A percentile compares a stretch with the other conserved stretches of the same genome.
Evolutionary conservation across 2,113 vertebrate species (phyloP).

Genomic region (Bostrychus sinensis): DNA sequence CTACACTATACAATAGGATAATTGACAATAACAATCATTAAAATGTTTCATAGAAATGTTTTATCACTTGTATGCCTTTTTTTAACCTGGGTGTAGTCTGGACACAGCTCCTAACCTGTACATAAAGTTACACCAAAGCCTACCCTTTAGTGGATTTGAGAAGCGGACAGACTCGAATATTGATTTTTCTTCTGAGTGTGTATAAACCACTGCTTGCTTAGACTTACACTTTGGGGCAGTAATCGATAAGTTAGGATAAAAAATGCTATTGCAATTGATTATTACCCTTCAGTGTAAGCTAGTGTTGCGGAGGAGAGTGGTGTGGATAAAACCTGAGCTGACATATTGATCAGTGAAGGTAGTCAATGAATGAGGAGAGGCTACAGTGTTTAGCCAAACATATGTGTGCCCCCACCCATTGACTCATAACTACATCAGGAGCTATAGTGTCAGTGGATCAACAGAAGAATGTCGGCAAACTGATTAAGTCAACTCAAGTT

Average conservation of each 20-base stretch:
- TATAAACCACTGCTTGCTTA: slow-evolving; percentile 41
- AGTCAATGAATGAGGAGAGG: slow-evolving; percentile 47
- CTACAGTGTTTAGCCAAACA: slow-evolving; percentile 49
- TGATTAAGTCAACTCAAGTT: slow-evolving; percentile 60
- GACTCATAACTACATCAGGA: slow-evolving; percentile 59
- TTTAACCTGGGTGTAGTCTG: slow-evolving; percentile 4
- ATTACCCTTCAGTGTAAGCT: slow-evolving; percentile 51
- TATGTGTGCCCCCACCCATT: slow-evolving; percentile 49
- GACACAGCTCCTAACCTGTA: slow-evolving; percentile 31
- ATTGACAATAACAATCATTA: not conserved
- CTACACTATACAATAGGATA: no score
- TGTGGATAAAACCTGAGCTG: slow-evolving; percentile 54
- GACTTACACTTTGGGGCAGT: slow-evolving; percentile 29
- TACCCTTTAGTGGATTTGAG: slow-evolving; percentile 44
- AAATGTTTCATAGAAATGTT: not conserved
- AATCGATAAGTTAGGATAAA: slow-evolving; percentile 68
- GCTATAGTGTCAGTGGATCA: slow-evolving; percentile 50
- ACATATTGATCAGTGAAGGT: slow-evolving; percentile 55
- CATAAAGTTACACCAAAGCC: slow-evolving; percentile 41
- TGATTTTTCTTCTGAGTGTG: slow-evolving; percentile 51
- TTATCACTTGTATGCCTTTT: not conserved
- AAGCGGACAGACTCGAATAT: slow-evolving; percentile 24
- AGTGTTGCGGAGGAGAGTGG: slow-evolving; percentile 49
- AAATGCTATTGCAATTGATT: slow-evolving; percentile 67
- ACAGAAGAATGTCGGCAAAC: slow-evolving; percentile 53